phyloP scores from a whole-genome alignment of 1,140 invertebrate genomes.

The Scylla paramamosain region DNA sequence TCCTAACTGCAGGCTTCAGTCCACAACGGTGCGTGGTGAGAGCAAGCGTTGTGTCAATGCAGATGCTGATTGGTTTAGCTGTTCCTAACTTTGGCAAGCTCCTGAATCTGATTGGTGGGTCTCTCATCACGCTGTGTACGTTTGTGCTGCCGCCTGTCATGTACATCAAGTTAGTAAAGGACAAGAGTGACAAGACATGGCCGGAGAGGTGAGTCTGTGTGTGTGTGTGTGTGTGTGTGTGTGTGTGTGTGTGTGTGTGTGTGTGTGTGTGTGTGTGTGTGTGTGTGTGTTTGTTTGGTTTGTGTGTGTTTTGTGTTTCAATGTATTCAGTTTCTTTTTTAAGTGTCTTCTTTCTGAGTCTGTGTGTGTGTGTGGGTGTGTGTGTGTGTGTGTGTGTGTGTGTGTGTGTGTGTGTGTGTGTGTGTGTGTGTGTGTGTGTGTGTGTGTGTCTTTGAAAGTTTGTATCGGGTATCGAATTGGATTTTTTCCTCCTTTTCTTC shows the following conservation, averaged over 20 bases:
- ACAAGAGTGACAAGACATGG: not conserved
- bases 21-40: slow-evolving; percentile 88
- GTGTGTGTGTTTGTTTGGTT: too few species aligned
- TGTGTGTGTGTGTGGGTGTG: too few species aligned
- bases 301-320: too few species aligned
- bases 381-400: slow-evolving; percentile 11
- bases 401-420: not conserved
- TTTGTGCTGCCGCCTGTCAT: slow-evolving; percentile 93
- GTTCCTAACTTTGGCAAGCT: slow-evolving; percentile 94
- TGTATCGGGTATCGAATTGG: too few species aligned
- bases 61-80: slow-evolving; percentile 89
- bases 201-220: slow-evolving; percentile 14
- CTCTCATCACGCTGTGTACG: slow-evolving; percentile 90
- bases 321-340: too few species aligned
- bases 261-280: not conserved
- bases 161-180: slow-evolving; percentile 84
- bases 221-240: not conserved
- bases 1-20: slow-evolving; percentile 86
- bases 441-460: too few species aligned
- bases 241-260: not conserved
- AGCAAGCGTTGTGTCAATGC: slow-evolving; percentile 85
- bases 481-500: too few species aligned
- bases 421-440: too few species aligned
- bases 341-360: too few species aligned
- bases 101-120: slow-evolving; percentile 91